These are phyloP conservation scores for Actenoides hombroni DNA, from an alignment of 2,113 vertebrate genomes.

Conservation along the genomic window DNA sequence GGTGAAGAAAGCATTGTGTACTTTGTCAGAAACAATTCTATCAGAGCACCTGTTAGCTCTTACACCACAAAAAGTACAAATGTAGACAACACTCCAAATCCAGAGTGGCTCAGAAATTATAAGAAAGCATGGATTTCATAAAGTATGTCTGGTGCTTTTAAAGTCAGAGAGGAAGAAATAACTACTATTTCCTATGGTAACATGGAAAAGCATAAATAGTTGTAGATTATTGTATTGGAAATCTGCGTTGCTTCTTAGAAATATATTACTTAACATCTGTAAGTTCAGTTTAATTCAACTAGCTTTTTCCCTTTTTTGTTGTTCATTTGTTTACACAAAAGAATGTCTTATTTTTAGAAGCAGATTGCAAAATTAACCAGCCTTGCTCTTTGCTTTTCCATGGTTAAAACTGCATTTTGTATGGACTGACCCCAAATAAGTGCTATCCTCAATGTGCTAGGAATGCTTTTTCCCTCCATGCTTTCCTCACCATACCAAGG, in stretches of 20 bases:
- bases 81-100: background rate
- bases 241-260: background rate
- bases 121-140: background rate
- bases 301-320: background rate
- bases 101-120: background rate
- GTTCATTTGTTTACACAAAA: background rate
- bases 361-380: background rate
- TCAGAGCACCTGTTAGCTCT: background rate
- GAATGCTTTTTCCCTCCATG: background rate
- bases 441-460: background rate
- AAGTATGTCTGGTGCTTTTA: background rate
- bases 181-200: background rate
- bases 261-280: background rate
- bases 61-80: background rate
- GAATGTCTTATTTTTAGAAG: background rate
- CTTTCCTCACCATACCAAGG: background rate
- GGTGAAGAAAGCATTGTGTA: background rate
- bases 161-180: background rate
- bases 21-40: background rate
- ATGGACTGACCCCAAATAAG: background rate
- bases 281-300: background rate
- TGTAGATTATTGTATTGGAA: background rate
- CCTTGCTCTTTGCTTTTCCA: background rate
- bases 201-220: background rate
- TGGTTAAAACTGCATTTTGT: background rate